Percentiles rank a stretch among this genome's conserved stretches.
These are phyloP conservation scores for Mohoua ochrocephala DNA, from an alignment of 2,113 vertebrate species.

Conservation along the genomic window DNA sequence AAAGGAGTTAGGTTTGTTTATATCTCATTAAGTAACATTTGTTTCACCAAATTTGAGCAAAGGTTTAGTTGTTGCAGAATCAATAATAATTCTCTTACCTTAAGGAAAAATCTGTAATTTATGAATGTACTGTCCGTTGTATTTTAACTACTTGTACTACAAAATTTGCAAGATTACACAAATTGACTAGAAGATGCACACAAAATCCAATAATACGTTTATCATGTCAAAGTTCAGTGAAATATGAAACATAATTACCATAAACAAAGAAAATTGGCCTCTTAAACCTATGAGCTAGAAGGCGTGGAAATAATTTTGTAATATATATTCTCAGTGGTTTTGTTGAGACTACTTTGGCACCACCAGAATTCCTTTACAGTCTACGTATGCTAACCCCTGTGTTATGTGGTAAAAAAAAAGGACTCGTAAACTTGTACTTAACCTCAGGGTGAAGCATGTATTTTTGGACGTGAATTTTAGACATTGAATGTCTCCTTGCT, in stretches of 20 bases:
- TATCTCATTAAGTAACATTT: neutral
- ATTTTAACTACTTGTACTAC: slow-evolving; percentile 15
- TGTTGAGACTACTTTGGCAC: neutral
- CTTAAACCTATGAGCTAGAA: slow-evolving; percentile 12
- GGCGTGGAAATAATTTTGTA: neutral
- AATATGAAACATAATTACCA: neutral
- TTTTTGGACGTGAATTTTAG: neutral
- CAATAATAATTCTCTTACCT: slow-evolving; percentile 2
- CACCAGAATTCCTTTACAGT: neutral
- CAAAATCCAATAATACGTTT: slow-evolving; percentile 8
- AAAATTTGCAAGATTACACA: neutral
- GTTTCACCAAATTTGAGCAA: neutral
- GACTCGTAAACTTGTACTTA: neutral
- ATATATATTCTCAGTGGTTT: slow-evolving; percentile 3
- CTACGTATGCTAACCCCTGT: neutral
- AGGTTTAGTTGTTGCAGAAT: slow-evolving; percentile 9
- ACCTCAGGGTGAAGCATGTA: neutral
- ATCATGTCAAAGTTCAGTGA: slow-evolving; percentile 21
- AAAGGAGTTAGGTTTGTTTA: neutral
- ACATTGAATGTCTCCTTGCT: neutral
- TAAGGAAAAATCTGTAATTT: neutral
- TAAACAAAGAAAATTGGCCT: neutral
- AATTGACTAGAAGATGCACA: neutral
- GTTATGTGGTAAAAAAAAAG: neutral
- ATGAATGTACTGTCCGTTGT: neutral